Evolutionary conservation across 2,888 invertebrate genomes (phyloP), one percentile per base, ranked within the genome.

Genomic region (Monopis laevigella): DNA sequence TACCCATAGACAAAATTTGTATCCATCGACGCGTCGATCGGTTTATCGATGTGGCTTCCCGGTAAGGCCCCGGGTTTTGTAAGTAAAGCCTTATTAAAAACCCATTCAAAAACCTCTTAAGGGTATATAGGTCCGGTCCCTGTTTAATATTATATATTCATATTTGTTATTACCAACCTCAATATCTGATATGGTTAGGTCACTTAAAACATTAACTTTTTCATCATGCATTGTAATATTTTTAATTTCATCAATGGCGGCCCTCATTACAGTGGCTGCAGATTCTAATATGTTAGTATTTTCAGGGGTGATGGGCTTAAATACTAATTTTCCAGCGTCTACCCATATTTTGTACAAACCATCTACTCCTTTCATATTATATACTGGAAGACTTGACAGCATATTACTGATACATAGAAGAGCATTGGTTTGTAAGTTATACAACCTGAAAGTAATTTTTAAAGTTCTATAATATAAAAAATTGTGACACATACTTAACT

Each of bases 391-490:
- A 36, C 77, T 75, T 14, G 84, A 82, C 38, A 89, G 69, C 52
- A 91, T 71, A 61, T 91, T 91, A 63, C 88, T 89, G 39, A 88
- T 58, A 52, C 89, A 90, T 11, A 90, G 65, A 30, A 89, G 66
- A 1, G 88, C 85, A 51, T 87, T 74, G n/a, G 85, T 83, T 52
- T 87, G 85, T 29, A 89, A 58, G 38, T 72, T 82, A 30, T 74
- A 62, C 11, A 84, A 55, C 52, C 84, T 85, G 56, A 49, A 75
- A 73, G 39, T 39, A 39, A 39, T 38, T n/a, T n/a, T n/a, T n/a
- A n/a, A n/a, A n/a, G n/a, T n/a, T n/a, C n/a, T n/a, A n/a, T n/a
- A n/a, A n/a, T n/a, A n/a, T n/a, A n/a, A n/a, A n/a, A n/a, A n/a
- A n/a, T n/a, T n/a, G n/a, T n/a, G n/a, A n/a, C n/a, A n/a, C n/a